Conservation (phyloP, 1,140 invertebrate species). For the Sarcophaga bullata region DNA sequence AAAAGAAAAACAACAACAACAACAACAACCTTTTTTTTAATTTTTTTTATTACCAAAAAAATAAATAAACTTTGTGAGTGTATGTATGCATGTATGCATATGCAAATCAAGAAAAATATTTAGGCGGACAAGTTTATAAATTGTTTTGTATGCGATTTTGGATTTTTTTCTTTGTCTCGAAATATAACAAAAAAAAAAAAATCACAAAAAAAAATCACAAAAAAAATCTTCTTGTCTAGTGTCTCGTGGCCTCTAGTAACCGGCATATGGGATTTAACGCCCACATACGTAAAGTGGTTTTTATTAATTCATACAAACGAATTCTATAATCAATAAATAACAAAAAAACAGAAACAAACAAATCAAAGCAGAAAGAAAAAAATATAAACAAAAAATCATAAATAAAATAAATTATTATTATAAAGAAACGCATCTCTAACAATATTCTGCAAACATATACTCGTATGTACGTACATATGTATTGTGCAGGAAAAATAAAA, state of each 20-base stretch:
- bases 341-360: too few species aligned
- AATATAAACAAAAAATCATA: background rate
- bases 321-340: too few species aligned
- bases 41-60: slow-evolving; percentile 4
- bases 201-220: background rate
- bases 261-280: background rate
- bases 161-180: background rate
- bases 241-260: slow-evolving; percentile 21
- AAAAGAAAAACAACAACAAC: background rate
- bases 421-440: background rate
- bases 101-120: background rate
- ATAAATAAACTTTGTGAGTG: background rate
- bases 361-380: too few species aligned
- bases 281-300: slow-evolving; percentile 8
- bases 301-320: slow-evolving; percentile 1
- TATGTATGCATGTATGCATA: too few species aligned
- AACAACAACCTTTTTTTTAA: background rate
- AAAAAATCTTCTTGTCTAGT: background rate
- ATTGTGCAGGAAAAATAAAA: background rate
- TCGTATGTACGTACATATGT: too few species aligned
- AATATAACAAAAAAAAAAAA: background rate
- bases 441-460: background rate
- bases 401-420: background rate
- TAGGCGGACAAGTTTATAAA: slow-evolving; percentile 8
- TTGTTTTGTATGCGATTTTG: background rate